A percentile compares a stretch with the other conserved stretches of the same genome.
Evolutionary conservation across 2,113 vertebrate species (phyloP).

Genomic region (Triplophysa tibetana): DNA sequence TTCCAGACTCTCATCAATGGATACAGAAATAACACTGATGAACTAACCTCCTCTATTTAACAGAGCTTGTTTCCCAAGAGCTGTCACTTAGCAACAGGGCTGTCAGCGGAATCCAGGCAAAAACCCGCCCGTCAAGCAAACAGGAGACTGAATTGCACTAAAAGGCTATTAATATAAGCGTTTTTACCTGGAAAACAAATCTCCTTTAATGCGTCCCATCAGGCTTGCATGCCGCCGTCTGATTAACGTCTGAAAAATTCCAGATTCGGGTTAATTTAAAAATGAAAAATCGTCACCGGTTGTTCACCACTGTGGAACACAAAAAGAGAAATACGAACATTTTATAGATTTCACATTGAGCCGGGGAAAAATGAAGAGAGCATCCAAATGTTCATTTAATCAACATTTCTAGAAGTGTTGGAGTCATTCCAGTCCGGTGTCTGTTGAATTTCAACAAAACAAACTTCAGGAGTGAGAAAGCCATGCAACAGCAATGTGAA

Average conservation of each 20-base stretch:
- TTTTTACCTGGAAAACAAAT: slow-evolving; percentile 70
- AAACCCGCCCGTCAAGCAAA: slow-evolving; percentile 65
- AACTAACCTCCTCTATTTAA: slow-evolving; percentile 67
- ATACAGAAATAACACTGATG: slow-evolving; percentile 63
- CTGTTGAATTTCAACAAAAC: too few relatives aligned
- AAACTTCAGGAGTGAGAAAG: too few relatives aligned
- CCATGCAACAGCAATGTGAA: too few relatives aligned
- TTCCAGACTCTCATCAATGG: slow-evolving; percentile 55
- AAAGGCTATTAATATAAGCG: slow-evolving; percentile 67
- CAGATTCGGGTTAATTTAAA: background rate
- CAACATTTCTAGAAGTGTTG: too few relatives aligned
- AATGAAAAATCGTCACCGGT: background rate
- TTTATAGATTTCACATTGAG: too few relatives aligned
- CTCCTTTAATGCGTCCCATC: slow-evolving; percentile 60
- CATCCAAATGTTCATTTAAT: too few relatives aligned
- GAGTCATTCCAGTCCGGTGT: too few relatives aligned
- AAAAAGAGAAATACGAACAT: background rate
- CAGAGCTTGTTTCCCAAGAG: slow-evolving; percentile 62
- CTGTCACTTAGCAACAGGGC: slow-evolving; percentile 74
- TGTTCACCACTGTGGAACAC: background rate
- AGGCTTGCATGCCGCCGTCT: slow-evolving; percentile 29
- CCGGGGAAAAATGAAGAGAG: too few relatives aligned
- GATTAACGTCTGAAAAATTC: slow-evolving; percentile 29
- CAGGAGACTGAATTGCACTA: slow-evolving; percentile 50
- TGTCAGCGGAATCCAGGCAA: slow-evolving; percentile 63